A percentile compares a stretch with the other conserved stretches of the same genome.
Evolutionary conservation across 1,140 invertebrate species (phyloP).

Genomic region (Araneus ventricosus): DNA sequence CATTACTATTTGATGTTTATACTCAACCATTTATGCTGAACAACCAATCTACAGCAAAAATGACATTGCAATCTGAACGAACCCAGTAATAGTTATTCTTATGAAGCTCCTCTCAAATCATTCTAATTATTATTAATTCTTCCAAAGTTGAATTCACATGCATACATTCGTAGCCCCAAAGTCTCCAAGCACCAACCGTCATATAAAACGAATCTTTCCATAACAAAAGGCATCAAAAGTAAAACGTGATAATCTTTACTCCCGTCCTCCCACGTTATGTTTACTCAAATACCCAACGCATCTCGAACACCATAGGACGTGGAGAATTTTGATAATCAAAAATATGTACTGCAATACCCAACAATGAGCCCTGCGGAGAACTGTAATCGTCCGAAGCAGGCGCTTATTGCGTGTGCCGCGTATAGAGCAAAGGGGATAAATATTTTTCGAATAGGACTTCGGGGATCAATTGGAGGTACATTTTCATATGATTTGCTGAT

Average conservation of each 20-base stretch:
- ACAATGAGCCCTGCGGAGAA: background rate
- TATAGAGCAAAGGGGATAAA: conserved; percentile 50
- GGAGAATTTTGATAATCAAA: conserved; percentile 26
- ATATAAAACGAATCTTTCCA: background rate
- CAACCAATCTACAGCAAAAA: no score
- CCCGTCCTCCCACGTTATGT: background rate
- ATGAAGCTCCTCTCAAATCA: no score
- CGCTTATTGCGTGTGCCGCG: background rate
- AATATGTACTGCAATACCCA: background rate
- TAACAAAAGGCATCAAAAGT: background rate
- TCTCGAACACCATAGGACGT: background rate
- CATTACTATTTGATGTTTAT: no score
- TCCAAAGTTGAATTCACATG: background rate
- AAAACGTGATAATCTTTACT: background rate
- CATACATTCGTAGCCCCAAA: background rate
- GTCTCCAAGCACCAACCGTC: background rate
- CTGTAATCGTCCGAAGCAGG: conserved; percentile 6
- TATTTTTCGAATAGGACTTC: conserved; percentile 65
- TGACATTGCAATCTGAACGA: no score
- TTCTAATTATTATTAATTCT: background rate
- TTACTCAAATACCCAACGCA: background rate
- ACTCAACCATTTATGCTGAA: no score
- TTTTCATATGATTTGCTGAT: conserved; percentile 67
- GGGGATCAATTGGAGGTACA: conserved; percentile 67
- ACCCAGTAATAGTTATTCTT: no score